Evolutionary conservation across 2,888 invertebrate species (phyloP).

Genomic region (Lucinisca nassula): DNA sequence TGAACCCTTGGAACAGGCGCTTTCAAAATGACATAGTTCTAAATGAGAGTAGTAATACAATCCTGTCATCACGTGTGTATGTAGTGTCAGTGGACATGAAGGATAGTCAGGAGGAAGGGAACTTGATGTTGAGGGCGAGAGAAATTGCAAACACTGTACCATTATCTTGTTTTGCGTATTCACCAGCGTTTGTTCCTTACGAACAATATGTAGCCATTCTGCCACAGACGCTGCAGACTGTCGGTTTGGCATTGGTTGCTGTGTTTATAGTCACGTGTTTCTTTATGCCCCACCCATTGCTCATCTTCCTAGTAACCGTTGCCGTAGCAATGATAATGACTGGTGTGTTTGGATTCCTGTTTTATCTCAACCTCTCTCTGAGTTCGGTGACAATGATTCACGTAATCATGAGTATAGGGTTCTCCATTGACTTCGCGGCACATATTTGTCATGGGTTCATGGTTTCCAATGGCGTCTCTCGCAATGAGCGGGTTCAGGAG

Average conservation of each 20-base stretch:
- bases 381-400: constrained; percentile 83
- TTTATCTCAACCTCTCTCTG: constrained; percentile 73
- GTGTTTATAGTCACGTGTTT: constrained; percentile 79
- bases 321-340: constrained; percentile 79
- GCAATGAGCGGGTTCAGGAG: constrained; percentile 49
- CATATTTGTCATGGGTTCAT: constrained; percentile 80
- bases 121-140: constrained; percentile 76
- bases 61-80: constrained; percentile 93
- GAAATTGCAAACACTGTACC: constrained; percentile 69
- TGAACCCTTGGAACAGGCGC: constrained; percentile 15
- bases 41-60: constrained; percentile 18
- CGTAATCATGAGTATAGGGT: constrained; percentile 83
- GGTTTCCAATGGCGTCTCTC: constrained; percentile 43
- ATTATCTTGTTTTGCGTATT: constrained; percentile 74
- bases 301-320: constrained; percentile 74
- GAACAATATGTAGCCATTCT: constrained; percentile 82
- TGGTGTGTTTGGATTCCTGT: constrained; percentile 79
- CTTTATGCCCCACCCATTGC: constrained; percentile 81
- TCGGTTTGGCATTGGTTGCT: constrained; percentile 79
- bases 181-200: constrained; percentile 76
- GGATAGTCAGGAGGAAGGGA: constrained; percentile 90
- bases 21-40: constrained; percentile 75
- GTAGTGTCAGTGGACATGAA: constrained; percentile 96
- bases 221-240: constrained; percentile 79
- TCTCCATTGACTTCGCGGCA: constrained; percentile 81